Base-by-base conservation (phyloP, 2,888 invertebrate species). In the Sisyra terminalis region DNA sequence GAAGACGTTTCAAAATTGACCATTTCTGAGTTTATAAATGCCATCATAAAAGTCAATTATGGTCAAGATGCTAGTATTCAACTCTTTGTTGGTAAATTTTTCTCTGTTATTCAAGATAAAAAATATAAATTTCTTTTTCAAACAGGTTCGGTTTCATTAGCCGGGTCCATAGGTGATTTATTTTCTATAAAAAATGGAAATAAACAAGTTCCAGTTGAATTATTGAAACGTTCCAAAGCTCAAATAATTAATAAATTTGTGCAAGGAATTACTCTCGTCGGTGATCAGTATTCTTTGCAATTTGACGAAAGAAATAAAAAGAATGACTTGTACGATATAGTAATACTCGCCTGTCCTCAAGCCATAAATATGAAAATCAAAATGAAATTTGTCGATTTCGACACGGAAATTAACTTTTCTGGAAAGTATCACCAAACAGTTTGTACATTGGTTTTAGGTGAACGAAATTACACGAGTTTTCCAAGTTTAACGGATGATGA, bases 121-220 rank as follows among this genome's bases (percentile, higher is more conserved):
- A 14, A 29, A 13, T 3, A 13, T 10, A 11, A 30, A 5, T 29
- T 41, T 3, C 17, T 11, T 40, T 15, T 73, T 66, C 57, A 61
- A 45, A 54, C 56, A 46, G 60, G 60, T 8, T 51, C 48, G 40
- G 57, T 62, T 1, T 66, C 73, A 2, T 48, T 74, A 42, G 73
- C 73, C 41, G 75, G 71, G 9, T 64, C 66, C 10, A 63, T 61
- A 17, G 55, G 57, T 17, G 60, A 62, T 11, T 55, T 76, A 32
- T 77, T 73, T 72, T 58, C 70, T 15, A 66, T 78, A 4, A 58
- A 67, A 48, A 71, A 70, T 36, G 78, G 77, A 37, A 78, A 78
- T 52, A 60, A 63, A 49, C 52, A 57, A 49, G 60, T 73, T 37
- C 43, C 43, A 18, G 43, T 37, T 13, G 14, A 38, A 8, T 54